Evolutionary conservation across 37 sponge, comb jelly and placozoan genomes (phyloP).

Genomic region (Oopsacas minuta): DNA sequence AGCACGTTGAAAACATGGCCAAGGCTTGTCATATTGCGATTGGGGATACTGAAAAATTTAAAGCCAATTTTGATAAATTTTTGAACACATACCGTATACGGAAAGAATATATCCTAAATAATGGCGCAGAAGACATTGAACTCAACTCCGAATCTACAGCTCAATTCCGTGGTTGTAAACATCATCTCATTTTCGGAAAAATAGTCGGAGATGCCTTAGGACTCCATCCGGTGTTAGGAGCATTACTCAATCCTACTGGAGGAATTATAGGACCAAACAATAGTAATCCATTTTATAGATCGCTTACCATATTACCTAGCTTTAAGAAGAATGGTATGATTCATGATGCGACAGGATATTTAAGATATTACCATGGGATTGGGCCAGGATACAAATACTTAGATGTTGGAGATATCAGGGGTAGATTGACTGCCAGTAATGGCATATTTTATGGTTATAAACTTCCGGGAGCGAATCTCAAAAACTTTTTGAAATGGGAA

Average conservation of each 20-base stretch:
- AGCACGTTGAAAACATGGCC: not conserved
- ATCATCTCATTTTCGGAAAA: conserved; percentile 13
- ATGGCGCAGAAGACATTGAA: not conserved
- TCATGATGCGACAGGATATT: not conserved
- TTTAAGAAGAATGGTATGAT: not conserved
- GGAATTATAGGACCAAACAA: not conserved
- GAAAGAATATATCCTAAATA: not conserved
- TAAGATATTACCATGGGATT: not conserved
- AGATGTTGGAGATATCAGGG: not conserved
- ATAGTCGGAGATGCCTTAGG: conserved; percentile 12
- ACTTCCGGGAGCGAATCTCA: not conserved
- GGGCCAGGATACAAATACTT: not conserved
- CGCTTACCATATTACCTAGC: not conserved
- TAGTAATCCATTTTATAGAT: not conserved
- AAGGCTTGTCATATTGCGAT: not conserved
- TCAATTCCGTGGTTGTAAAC: not conserved
- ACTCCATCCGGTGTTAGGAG: not conserved
- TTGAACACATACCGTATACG: not conserved
- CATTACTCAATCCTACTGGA: not conserved
- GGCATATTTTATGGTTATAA: not conserved
- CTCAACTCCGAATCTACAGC: not conserved
- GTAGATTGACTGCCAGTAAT: not conserved
- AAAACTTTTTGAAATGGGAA: not conserved
- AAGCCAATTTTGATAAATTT: not conserved
- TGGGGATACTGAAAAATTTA: not conserved